These are phyloP conservation scores for Cremastobaeus sp. DNA, from an alignment of 2,888 invertebrate species.

Conservation along the genomic window DNA sequence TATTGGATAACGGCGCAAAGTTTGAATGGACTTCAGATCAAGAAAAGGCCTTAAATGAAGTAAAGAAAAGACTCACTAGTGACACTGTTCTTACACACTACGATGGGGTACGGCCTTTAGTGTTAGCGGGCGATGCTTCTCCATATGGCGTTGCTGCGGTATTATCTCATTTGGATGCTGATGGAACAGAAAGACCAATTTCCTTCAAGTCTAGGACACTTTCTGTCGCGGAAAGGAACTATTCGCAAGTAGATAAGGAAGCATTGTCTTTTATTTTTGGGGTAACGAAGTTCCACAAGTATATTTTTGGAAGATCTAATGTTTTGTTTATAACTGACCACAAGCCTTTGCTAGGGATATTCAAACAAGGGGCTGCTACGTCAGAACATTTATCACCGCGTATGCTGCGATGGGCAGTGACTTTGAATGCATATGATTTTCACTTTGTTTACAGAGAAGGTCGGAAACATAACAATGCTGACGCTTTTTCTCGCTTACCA, in stretches of 20 bases:
- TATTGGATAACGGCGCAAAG: too few species aligned
- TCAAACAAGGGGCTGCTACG: background rate
- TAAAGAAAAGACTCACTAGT: background rate
- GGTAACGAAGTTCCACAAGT: slow-evolving; percentile 10
- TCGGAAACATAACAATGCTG: slow-evolving; percentile 5
- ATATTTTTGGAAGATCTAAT: background rate
- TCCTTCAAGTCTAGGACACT: slow-evolving; percentile 5
- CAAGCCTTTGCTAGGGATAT: slow-evolving; percentile 11
- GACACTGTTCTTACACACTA: background rate
- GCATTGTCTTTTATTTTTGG: slow-evolving; percentile 15
- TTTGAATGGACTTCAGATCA: too few species aligned
- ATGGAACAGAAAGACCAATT: background rate
- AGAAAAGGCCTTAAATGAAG: too few species aligned
- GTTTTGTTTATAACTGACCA: slow-evolving; percentile 4
- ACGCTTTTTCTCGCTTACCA: slow-evolving; percentile 10
- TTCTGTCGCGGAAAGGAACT: background rate
- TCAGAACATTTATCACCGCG: slow-evolving; percentile 12
- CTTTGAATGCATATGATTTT: slow-evolving; percentile 5
- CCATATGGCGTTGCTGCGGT: slow-evolving; percentile 7
- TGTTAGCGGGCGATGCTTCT: slow-evolving; percentile 7
- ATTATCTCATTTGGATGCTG: background rate
- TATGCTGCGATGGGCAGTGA: slow-evolving; percentile 16
- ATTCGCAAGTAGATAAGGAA: slow-evolving; percentile 15
- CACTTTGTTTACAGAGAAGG: slow-evolving; percentile 9
- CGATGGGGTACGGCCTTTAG: slow-evolving; percentile 26